phyloP scores from a whole-genome alignment of 2,113 vertebrate species.

The Odontesthes bonariensis region DNA sequence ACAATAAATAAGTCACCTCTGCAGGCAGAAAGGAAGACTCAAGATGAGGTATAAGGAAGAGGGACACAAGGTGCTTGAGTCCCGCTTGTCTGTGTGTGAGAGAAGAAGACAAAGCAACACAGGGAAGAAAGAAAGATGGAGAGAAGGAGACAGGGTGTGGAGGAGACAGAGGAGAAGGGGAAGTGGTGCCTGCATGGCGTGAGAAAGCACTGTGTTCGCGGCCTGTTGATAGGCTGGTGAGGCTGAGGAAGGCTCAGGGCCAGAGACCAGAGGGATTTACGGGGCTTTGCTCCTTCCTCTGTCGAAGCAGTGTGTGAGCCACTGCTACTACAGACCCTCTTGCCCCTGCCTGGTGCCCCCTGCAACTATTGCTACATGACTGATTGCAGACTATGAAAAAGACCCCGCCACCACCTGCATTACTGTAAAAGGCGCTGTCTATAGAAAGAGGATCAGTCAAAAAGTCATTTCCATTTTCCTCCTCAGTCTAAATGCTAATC shows the following conservation, averaged over 20 bases:
- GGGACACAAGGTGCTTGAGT: slow-evolving; percentile 27
- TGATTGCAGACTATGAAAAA: slow-evolving; percentile 54
- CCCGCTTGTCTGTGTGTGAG: slow-evolving; percentile 11
- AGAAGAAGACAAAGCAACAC: slow-evolving; percentile 34
- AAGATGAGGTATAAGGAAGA: slow-evolving; percentile 51
- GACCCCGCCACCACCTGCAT: neutral
- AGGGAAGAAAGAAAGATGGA: slow-evolving; percentile 40
- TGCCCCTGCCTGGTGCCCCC: slow-evolving; percentile 55
- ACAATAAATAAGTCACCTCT: slow-evolving; percentile 19
- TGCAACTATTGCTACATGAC: slow-evolving; percentile 46
- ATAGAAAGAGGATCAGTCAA: slow-evolving; percentile 50
- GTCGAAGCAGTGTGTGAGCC: slow-evolving; percentile 65
- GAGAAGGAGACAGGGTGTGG: slow-evolving; percentile 56
- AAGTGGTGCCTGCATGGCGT: slow-evolving; percentile 77
- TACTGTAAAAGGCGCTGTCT: slow-evolving; percentile 53
- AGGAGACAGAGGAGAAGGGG: slow-evolving; percentile 61
- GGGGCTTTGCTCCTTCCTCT: slow-evolving; percentile 81
- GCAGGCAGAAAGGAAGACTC: slow-evolving; percentile 14
- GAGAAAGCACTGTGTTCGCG: slow-evolving; percentile 70
- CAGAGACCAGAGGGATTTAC: slow-evolving; percentile 75
- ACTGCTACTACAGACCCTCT: slow-evolving; percentile 51
- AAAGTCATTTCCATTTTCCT: slow-evolving; percentile 59
- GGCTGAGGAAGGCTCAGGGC: slow-evolving; percentile 70
- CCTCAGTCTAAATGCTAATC: slow-evolving; percentile 65
- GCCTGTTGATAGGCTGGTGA: slow-evolving; percentile 70